Conservation (phyloP, 1,140 invertebrate species). For the Achatina immaculata region DNA sequence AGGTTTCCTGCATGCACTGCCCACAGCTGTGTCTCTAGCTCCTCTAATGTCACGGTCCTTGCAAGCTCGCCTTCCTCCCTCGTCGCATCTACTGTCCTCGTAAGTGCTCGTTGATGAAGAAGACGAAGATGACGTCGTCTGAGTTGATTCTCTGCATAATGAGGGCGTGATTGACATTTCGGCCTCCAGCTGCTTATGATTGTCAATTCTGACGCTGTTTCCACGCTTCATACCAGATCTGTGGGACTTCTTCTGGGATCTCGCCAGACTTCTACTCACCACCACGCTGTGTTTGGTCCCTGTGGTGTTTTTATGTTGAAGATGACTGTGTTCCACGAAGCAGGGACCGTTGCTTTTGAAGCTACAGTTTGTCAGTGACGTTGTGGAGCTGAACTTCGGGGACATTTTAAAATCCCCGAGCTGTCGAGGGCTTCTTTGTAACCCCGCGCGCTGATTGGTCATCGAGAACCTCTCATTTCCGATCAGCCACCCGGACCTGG, state of each 20-base stretch:
- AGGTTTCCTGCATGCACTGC: background rate
- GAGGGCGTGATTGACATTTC: background rate
- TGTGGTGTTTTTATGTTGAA: background rate
- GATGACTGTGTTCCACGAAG: background rate
- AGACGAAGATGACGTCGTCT: background rate
- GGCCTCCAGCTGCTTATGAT: background rate
- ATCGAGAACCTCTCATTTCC: background rate
- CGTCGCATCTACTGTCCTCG: constrained; percentile 19
- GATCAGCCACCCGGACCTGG: background rate
- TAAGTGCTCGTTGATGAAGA: constrained; percentile 38
- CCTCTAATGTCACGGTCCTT: background rate
- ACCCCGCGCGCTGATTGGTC: background rate
- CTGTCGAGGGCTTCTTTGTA: background rate
- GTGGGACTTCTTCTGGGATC: background rate
- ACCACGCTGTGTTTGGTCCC: background rate
- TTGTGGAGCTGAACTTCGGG: background rate
- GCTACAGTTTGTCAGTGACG: background rate
- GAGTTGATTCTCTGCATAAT: background rate
- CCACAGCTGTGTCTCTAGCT: background rate
- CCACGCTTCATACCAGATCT: background rate
- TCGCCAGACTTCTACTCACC: background rate
- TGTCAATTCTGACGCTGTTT: background rate
- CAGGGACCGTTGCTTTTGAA: background rate
- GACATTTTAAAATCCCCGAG: constrained; percentile 10
- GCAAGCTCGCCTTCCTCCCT: background rate